A percentile compares a stretch with the other conserved stretches of the same genome.
Evolutionary conservation across 2,113 vertebrate species (phyloP).

Genomic region (Sinocyclocheilus anophthalmus): DNA sequence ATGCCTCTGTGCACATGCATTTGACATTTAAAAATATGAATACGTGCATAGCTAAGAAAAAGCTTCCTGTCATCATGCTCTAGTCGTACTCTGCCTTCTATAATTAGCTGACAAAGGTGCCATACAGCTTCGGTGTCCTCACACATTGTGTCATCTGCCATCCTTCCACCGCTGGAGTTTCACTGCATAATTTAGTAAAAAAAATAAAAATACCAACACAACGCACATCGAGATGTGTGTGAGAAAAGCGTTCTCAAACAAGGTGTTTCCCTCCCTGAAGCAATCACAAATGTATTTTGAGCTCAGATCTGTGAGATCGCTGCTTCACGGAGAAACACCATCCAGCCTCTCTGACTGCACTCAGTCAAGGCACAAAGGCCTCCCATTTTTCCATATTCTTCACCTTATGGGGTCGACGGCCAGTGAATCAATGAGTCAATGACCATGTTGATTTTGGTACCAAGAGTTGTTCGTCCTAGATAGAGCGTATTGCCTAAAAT

Average conservation of each 20-base stretch:
- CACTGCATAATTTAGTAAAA: slow-evolving; percentile 44
- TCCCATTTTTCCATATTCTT: neutral
- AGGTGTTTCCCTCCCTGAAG: slow-evolving; percentile 49
- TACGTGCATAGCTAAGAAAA: neutral
- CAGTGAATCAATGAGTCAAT: slow-evolving; percentile 15
- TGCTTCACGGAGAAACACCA: slow-evolving; percentile 3
- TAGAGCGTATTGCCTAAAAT: neutral
- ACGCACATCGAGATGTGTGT: neutral
- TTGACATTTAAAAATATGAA: slow-evolving; percentile 38
- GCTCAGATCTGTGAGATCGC: slow-evolving; percentile 6
- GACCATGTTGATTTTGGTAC: slow-evolving; percentile 1
- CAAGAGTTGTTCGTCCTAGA: neutral
- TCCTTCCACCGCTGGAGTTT: slow-evolving; percentile 36
- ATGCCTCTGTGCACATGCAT: neutral
- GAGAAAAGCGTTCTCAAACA: slow-evolving; percentile 26
- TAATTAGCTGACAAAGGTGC: slow-evolving; percentile 58
- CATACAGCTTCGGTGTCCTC: slow-evolving; percentile 11
- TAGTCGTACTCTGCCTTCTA: slow-evolving; percentile 35
- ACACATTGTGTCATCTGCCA: slow-evolving; percentile 42
- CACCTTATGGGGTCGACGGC: neutral
- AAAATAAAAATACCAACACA: neutral
- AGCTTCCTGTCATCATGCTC: slow-evolving; percentile 4
- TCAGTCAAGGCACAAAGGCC: slow-evolving; percentile 27
- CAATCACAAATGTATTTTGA: slow-evolving; percentile 55
- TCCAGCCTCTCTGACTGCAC: slow-evolving; percentile 3